Base-by-base conservation (phyloP, 64 coral and sea anemone species). In the Dendronephthya gigantea region DNA sequence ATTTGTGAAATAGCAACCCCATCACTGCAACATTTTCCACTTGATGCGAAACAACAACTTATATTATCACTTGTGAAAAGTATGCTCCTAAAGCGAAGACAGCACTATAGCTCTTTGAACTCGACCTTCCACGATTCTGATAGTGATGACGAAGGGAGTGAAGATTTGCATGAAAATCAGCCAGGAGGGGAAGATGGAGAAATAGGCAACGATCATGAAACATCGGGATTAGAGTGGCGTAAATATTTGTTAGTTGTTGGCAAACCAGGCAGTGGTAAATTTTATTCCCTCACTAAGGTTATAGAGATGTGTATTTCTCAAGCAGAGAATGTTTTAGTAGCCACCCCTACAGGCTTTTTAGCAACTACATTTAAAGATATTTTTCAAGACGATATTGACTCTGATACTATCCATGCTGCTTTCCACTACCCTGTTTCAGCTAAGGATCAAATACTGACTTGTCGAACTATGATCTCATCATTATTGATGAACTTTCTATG, bases 401-500 rank as follows among this genome's bases (percentile, higher is more conserved):
- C 72, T 35, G 72, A 79, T 19, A 79, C 72, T 28, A 79, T 79
- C 15, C 72, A 79, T 79, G 72, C 72, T 35, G 72, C 72, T 1
- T 76, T 76, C 17, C 31, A 76, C 35, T 76, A 76, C 31, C 69
- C 69, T 34, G 69, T 76, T 3, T 12, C 28, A 2, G 1, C 69
- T 4, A 34, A 76, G 3, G 69, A 76, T 1, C 11, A 16, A 37
- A n/a, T n/a, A n/a, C 69, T 30, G 25, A 34, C n/a, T 22, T 76
- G 6, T 31, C 29, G 15, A 38, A 49, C 31, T 52, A 85, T 51
- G 47, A 85, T 50, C 19, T 52, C 17, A 56, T 85, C 22, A 50
- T 85, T 15, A 85, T 85, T 50, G 43, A 56, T 34, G 75, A 51
- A 25, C 49, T 85, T n/a, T 85, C 83, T 7, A 85, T 85, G 83